phyloP scores from a whole-genome alignment of 2,888 invertebrate genomes.

The Lepidocyrtinus sp. region DNA sequence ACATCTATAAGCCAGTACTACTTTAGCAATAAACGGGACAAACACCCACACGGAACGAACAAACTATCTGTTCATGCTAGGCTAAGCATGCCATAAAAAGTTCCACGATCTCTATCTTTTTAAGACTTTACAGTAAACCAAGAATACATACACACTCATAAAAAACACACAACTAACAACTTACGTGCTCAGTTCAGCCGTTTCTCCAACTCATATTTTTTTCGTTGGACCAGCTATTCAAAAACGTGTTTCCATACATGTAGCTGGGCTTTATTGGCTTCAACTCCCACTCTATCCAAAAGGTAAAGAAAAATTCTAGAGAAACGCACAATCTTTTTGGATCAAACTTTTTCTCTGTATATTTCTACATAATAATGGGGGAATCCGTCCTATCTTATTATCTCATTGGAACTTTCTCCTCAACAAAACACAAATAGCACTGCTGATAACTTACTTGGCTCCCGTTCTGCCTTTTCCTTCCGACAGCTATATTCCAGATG shows the following conservation, averaged over 20 bases:
- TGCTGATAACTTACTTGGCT: conserved; percentile 15
- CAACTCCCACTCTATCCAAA: neutral
- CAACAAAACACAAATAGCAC: conserved; percentile 5
- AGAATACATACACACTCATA: conserved; percentile 8
- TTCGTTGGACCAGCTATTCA: neutral
- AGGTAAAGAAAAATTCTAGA: neutral
- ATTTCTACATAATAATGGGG: conserved; percentile 16
- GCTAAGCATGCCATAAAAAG: conserved; percentile 62
- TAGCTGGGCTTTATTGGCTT: conserved; percentile 5
- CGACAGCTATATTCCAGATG: conserved; percentile 12
- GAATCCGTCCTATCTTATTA: conserved; percentile 18
- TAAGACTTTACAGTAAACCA: conserved; percentile 20
- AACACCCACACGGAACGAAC: conserved; percentile 29
- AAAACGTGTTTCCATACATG: conserved; percentile 1
- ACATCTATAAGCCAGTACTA: no score
- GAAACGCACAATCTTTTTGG: conserved; percentile 9
- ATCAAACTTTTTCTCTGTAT: conserved; percentile 16
- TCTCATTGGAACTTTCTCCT: conserved; percentile 2
- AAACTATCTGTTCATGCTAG: conserved; percentile 61
- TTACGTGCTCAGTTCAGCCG: neutral
- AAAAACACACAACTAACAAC: conserved; percentile 14
- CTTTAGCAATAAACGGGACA: neutral
- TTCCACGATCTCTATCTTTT: conserved; percentile 56
- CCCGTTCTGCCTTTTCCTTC: conserved; percentile 12
- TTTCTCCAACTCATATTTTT: neutral